Evolutionary conservation across 2,797 vertebrate species (phyloP), one percentile per base, ranked within the genome.

Genomic region (Vespertilio murinus): DNA sequence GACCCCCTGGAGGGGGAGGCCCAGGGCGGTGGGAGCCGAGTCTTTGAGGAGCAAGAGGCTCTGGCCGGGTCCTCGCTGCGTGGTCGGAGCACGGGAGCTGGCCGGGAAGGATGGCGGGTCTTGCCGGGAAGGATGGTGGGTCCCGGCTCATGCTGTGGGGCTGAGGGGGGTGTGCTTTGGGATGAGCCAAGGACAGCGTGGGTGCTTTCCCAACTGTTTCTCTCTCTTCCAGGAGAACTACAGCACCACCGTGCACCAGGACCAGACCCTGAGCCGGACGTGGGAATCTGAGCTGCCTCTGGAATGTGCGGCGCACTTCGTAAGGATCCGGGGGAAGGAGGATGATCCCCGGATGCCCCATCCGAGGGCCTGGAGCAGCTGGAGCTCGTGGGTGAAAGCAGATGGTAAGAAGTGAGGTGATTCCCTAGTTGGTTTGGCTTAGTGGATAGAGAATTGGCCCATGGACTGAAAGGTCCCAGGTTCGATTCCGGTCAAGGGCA

Each of bases 271-370:
- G 65, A 94, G 42, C 0, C 98, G 98, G 98, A 88, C 40, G 2
- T 98, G 98, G 98, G 8, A 95, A 71, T 98, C 98, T 1, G 67
- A 97, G 4, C 64, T 98, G 22, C 98, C 98, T 61, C 96, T 98
- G 95, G 97, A 98, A 67, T 98, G 98, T 54, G 94, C 88, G 1
- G 85, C 96, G 17, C 98, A 98, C 23, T 97, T 95, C 0, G 94
- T 98, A 67, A 98, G 98, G 90, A 97, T 98, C 20, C 97, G 97
- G 81, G 96, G 96, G 59, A 59, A 42, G 33, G 88, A 93, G 28
- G 69, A 91, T 0, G 70, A 91, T 12, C 12, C 59, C 56, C 52
- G 8, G 61, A 2, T 17, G 30, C 74, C 78, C 0, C 0, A 5
- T 13, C 93, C 74, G 38, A 59, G 89, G 73, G 4, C 40, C 13